Percentiles rank a stretch among this genome's conserved stretches.
These are phyloP conservation scores for Eupithecia subumbrata DNA, from an alignment of 2,888 invertebrate genomes.

Conservation along the genomic window DNA sequence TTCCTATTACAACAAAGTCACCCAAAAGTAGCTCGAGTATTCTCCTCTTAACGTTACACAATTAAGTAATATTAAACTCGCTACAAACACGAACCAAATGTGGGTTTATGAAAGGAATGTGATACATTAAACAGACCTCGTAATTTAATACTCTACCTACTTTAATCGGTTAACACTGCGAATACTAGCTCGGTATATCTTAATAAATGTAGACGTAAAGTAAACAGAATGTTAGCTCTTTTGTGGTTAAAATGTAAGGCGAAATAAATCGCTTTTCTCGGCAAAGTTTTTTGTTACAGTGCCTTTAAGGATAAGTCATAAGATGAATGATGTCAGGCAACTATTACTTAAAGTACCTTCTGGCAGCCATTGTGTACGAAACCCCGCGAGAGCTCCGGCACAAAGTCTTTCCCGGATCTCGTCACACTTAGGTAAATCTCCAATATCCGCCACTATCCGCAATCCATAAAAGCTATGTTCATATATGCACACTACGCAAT, in stretches of 20 bases:
- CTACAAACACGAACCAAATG: constrained; percentile 42
- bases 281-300: constrained; percentile 28
- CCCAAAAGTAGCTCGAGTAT: constrained; percentile 34
- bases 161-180: constrained; percentile 41
- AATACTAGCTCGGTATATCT: constrained; percentile 19
- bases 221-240: constrained; percentile 14
- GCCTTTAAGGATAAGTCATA: constrained; percentile 44
- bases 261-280: constrained; percentile 27
- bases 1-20: constrained; percentile 23
- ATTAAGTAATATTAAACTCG: constrained; percentile 47
- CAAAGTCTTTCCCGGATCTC: constrained; percentile 72
- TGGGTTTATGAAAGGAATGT: constrained; percentile 44
- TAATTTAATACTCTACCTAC: constrained; percentile 42
- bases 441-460: constrained; percentile 73
- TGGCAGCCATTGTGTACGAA: constrained; percentile 63
- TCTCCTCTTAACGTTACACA: constrained; percentile 38
- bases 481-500: constrained; percentile 49
- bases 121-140: constrained; percentile 44
- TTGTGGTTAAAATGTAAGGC: constrained; percentile 8
- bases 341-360: constrained; percentile 63
- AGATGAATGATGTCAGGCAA: constrained; percentile 53
- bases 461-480: constrained; percentile 57
- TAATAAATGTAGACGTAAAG: constrained; percentile 17
- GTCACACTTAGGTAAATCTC: constrained; percentile 78
- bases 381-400: constrained; percentile 63